A percentile compares a stretch with the other conserved stretches of the same genome.
Conservation (phyloP, 2,797 vertebrate species). For the Typhlichthys subterraneus region DNA sequence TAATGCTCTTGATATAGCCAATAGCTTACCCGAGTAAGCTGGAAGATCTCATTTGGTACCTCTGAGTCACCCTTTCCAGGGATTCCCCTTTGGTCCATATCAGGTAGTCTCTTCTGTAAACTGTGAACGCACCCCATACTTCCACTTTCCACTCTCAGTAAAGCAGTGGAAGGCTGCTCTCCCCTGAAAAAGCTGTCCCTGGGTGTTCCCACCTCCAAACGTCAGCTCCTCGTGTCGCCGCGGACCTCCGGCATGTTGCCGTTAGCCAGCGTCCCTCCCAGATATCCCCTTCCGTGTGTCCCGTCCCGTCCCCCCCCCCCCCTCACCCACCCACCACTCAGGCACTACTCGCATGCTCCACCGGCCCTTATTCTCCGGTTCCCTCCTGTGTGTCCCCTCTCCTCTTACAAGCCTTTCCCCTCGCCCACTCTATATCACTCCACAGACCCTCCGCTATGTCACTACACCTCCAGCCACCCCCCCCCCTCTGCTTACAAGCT, state of each 20-base stretch:
- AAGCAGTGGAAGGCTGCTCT: neutral
- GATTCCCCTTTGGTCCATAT: conserved; percentile 40
- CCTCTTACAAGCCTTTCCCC: too few species aligned
- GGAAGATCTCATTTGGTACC: conserved; percentile 71
- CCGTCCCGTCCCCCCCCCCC: neutral
- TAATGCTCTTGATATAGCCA: neutral
- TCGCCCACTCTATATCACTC: conserved; percentile 18
- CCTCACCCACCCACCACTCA: conserved; percentile 6
- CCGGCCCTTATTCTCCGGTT: conserved; percentile 44
- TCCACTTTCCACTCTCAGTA: conserved; percentile 17
- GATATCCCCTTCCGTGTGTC: conserved; percentile 35
- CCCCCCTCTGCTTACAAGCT: conserved; percentile 26
- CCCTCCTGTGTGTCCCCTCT: conserved; percentile 31
- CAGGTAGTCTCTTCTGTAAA: conserved; percentile 13
- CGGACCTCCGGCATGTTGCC: conserved; percentile 30
- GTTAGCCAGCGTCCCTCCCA: conserved; percentile 26
- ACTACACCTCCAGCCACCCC: conserved; percentile 29
- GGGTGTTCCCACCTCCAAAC: conserved; percentile 10
- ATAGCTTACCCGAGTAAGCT: conserved; percentile 70
- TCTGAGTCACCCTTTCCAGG: conserved; percentile 52
- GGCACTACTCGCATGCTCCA: conserved; percentile 52
- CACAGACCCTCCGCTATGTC: conserved; percentile 33
- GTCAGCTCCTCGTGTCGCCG: conserved; percentile 39
- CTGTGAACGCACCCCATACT: conserved; percentile 80
- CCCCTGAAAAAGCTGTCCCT: conserved; percentile 3